phyloP scores from a whole-genome alignment of 2,113 vertebrate genomes.

The Rhinichthys klamathensis region DNA sequence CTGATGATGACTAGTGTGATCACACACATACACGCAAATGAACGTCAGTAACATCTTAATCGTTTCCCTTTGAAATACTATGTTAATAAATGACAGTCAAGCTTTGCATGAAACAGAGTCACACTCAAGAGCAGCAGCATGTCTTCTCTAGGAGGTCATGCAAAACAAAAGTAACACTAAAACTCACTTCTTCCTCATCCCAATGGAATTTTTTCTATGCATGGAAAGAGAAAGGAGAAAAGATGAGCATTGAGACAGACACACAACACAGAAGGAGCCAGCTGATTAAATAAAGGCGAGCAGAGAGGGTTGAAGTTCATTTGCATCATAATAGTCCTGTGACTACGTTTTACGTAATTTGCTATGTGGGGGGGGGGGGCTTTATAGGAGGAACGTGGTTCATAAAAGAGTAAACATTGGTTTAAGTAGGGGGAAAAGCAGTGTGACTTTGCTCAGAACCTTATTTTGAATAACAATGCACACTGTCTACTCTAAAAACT shows the following conservation, averaged over 20 bases:
- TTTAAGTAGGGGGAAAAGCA: not conserved
- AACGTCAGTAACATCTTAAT: not conserved
- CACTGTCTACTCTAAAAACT: not conserved
- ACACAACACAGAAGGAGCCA: conserved; percentile 44
- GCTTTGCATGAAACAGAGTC: conserved; percentile 50
- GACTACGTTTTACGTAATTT: not conserved
- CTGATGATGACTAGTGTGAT: conserved; percentile 83
- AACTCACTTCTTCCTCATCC: conserved; percentile 83
- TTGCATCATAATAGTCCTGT: not conserved
- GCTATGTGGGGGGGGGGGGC: no score
- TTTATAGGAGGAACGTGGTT: not conserved
- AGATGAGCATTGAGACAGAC: conserved; percentile 42
- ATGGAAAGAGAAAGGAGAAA: conserved; percentile 66
- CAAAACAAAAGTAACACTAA: conserved; percentile 23
- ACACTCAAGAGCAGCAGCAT: conserved; percentile 25
- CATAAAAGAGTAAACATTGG: not conserved
- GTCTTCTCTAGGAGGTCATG: conserved; percentile 31
- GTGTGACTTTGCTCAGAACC: not conserved
- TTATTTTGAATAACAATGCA: not conserved
- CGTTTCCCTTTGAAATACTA: not conserved
- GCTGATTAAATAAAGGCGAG: conserved; percentile 42
- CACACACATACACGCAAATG: conserved; percentile 22
- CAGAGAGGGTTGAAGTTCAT: conserved; percentile 34
- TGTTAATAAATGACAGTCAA: conserved; percentile 44
- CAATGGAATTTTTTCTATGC: conserved; percentile 82